Evolutionary conservation across 2,113 vertebrate genomes (phyloP), one percentile per base, ranked within the genome.

Genomic region (Bufo gargarizans): DNA sequence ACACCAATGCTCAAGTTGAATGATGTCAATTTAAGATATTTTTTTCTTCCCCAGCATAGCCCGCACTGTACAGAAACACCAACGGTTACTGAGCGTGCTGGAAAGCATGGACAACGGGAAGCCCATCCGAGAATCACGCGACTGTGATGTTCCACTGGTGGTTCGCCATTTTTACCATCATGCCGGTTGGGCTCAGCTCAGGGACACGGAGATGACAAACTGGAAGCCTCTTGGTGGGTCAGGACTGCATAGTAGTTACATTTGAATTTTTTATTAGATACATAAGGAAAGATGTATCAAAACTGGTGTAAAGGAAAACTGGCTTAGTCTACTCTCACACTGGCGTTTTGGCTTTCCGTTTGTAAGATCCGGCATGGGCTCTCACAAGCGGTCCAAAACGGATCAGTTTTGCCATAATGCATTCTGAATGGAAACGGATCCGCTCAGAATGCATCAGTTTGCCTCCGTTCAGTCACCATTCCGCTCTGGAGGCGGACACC

Each of bases 161-260:
- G 91, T 91, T 82, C 93, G 93, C 33, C 92, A 94, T 86, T 93
- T 94, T 6, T 93, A 93, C 58, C 92, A 93, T 86, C 76, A 94
- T 2, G 92, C 94, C 0, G 67, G 92, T 17, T 94, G 94, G 92
- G 94, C 93, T 0, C 77, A 93, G 65, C 86, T 86, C 59, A 92
- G 92, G 89, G 90, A 92, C 2, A 90, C 89, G 43, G 86, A 86
- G 0, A 90, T 94, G 90, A 81, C 90, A 9, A 91, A 81, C 79
- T 94, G 94, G 94, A 88, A 91, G 63, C 91, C 94, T n/a, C 50
- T 93, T 77, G 94, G 94, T 95, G 63, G 93, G 94, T 71, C 22
- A 5, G 20, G 45, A 45, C 20, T 50, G 0, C 9, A 8, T 59
- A 12, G 11, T 33, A 58, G n/a, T 10, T 47, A 5, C 59, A 0